Base-by-base conservation (phyloP, 2,797 vertebrate species). In the Phrynocephalus vlangalii region DNA sequence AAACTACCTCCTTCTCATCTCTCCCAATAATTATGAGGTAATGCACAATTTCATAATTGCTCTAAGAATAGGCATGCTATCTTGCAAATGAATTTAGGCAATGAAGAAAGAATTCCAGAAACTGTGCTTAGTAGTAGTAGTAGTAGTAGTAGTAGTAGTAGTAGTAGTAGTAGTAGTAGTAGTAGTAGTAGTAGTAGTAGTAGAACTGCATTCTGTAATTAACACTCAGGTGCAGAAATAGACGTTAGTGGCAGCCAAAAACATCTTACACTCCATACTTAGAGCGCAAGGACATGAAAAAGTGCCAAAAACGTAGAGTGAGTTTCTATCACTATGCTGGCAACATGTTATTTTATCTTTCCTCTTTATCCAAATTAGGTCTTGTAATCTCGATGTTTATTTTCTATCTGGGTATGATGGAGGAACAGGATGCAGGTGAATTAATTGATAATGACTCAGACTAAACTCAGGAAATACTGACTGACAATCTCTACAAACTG, bases 351-450 rank as follows among this genome's bases (percentile, higher is more conserved):
- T 22, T 66, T 6, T 22, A 63, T 38, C 10, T 87, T 30, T 50
- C 28, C 20, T 87, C 82, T 82, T 75, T 10, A 87, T 75, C 26
- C 33, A 87, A 81, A 75, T 11, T 73, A 48, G 60, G 28, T 82
- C 44, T 75, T 66, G 56, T 26, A 20, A 20, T 83, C 28, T 22
- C 5, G 0, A 71, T 44, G 24, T 16, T 80, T 86, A 66, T 79
- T 78, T 79, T 44, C 20, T 78, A 33, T 68, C 20, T 70, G 44
- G 28, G 20, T 79, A 22, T 71, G 76, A 86, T 33, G 44, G 13
- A 10, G 6, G 3, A 24, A 86, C n/a, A 82, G 22, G 79, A 82
- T 76, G 30, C 79, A 87, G 44, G 48, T 67, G 71, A 75, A 75
- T n/a, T 76, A 76, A 67, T 13, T 30, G 48, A 76, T 76, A 33